Conservation (phyloP, 2,113 vertebrate genomes). For the Etheostoma cragini region DNA sequence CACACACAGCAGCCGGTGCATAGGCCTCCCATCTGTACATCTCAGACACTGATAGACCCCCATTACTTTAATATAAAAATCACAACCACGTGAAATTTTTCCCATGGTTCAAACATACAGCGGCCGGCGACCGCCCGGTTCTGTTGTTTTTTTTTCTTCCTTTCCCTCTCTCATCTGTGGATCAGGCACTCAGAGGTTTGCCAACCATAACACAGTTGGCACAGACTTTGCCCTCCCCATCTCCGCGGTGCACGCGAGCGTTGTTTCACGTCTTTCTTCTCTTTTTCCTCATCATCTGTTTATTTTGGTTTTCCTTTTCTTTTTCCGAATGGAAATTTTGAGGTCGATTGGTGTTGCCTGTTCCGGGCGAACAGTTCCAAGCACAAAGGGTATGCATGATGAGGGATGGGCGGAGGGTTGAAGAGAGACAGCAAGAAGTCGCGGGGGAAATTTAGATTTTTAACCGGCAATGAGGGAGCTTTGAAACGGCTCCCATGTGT, state of each 20-base stretch:
- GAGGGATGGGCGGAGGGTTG: slow-evolving; percentile 49
- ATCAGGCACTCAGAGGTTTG: slow-evolving; percentile 78
- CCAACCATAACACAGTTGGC: slow-evolving; percentile 84
- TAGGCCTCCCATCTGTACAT: slow-evolving; percentile 65
- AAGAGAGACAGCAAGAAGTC: slow-evolving; percentile 67
- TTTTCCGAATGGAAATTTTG: slow-evolving; percentile 85
- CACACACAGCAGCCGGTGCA: slow-evolving; percentile 46
- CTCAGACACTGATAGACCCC: slow-evolving; percentile 70
- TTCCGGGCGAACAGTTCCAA: slow-evolving; percentile 78
- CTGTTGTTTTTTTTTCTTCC: slow-evolving; percentile 35
- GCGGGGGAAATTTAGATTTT: slow-evolving; percentile 62
- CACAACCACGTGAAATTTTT: slow-evolving; percentile 83
- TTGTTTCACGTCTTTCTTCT: slow-evolving; percentile 73
- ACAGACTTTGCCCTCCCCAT: slow-evolving; percentile 64
- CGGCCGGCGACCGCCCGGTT: slow-evolving; percentile 67
- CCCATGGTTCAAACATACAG: slow-evolving; percentile 78
- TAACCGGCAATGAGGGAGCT: slow-evolving; percentile 58
- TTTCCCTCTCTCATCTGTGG: slow-evolving; percentile 55
- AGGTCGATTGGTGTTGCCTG: slow-evolving; percentile 80
- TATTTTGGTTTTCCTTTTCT: slow-evolving; percentile 76
- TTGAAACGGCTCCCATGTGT: slow-evolving; percentile 79
- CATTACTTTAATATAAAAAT: slow-evolving; percentile 85
- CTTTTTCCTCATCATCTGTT: slow-evolving; percentile 75
- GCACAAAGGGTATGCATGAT: slow-evolving; percentile 63
- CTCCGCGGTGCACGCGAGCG: slow-evolving; percentile 67